Conservation (phyloP, 2,797 vertebrate species). For the Muscicapa striata region DNA sequence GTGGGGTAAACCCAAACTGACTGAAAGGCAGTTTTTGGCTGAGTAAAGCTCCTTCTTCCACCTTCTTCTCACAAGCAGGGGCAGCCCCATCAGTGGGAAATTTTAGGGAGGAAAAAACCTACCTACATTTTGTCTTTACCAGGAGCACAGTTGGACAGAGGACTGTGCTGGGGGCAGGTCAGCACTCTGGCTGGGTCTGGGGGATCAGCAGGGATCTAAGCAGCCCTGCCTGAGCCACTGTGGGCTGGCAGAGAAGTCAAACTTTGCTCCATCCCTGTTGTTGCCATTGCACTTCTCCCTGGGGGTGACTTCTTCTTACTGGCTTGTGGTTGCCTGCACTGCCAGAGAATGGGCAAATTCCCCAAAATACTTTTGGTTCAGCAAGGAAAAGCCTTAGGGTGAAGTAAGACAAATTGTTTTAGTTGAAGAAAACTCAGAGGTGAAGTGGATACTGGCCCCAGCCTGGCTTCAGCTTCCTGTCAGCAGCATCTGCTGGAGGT, state of each 20-base stretch:
- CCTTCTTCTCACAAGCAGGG: not conserved
- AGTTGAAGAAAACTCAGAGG: not conserved
- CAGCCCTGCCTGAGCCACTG: not conserved
- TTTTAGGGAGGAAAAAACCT: not conserved
- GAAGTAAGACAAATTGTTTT: not conserved
- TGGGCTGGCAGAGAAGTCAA: not conserved
- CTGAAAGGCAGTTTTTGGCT: not conserved
- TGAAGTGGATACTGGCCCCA: not conserved
- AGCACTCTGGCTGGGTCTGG: not conserved
- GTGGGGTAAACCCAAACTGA: not conserved
- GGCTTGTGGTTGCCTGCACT: not conserved
- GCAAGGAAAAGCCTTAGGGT: not conserved
- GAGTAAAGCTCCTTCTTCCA: not conserved
- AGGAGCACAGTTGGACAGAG: fast-evolving
- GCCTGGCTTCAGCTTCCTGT: not conserved
- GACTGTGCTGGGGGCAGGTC: not conserved
- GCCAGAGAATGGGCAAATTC: not conserved
- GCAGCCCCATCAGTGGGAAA: not conserved
- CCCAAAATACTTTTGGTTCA: not conserved
- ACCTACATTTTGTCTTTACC: not conserved
- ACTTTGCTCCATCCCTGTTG: fast-evolving
- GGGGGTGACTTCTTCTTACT: not conserved
- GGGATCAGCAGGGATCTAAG: not conserved
- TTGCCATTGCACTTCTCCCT: not conserved
- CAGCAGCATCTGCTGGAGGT: not conserved